Percentiles rank a stretch among this genome's conserved stretches.
Conservation (phyloP, 1,140 invertebrate species). For the Hypothenemus hampei region DNA sequence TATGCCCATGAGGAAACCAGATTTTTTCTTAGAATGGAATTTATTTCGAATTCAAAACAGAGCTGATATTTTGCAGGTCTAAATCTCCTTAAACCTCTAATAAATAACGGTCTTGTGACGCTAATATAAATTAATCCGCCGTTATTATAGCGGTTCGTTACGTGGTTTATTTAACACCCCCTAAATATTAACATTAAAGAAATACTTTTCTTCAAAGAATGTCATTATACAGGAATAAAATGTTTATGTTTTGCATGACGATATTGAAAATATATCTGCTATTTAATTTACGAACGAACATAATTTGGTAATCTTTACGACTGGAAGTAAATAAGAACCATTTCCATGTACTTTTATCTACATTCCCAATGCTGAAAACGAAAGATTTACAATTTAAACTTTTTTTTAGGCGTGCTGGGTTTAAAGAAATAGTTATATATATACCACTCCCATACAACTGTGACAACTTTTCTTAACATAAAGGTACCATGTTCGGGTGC, state of each 20-base stretch:
- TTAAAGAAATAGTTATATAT: conserved; percentile 18
- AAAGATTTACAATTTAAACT: conserved; percentile 26
- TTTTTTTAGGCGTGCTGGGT: conserved; percentile 24
- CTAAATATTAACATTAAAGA: too few relatives aligned
- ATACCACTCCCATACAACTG: conserved; percentile 25
- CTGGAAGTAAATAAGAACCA: conserved; percentile 23
- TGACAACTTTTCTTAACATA: conserved; percentile 26
- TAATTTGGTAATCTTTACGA: conserved; percentile 27
- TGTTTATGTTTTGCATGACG: too few relatives aligned
- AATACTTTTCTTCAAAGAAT: too few relatives aligned
- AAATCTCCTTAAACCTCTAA: conserved; percentile 20
- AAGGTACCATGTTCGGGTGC: conserved; percentile 23
- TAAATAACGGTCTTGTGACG: conserved; percentile 15
- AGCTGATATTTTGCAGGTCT: conserved; percentile 12
- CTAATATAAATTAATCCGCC: conserved; percentile 14
- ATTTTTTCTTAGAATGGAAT: too few relatives aligned
- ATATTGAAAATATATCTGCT: conserved; percentile 12
- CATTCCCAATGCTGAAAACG: conserved; percentile 26
- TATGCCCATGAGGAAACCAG: too few relatives aligned
- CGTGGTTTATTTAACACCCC: not conserved
- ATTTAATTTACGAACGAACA: conserved; percentile 18
- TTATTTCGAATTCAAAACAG: conserved; percentile 10
- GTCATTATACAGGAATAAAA: too few relatives aligned
- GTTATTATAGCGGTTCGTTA: conserved; percentile 7
- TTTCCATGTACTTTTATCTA: conserved; percentile 28